phyloP scores from a whole-genome alignment of 37 sponge, comb jelly and placozoan genomes.

The Corticium candelabrum region DNA sequence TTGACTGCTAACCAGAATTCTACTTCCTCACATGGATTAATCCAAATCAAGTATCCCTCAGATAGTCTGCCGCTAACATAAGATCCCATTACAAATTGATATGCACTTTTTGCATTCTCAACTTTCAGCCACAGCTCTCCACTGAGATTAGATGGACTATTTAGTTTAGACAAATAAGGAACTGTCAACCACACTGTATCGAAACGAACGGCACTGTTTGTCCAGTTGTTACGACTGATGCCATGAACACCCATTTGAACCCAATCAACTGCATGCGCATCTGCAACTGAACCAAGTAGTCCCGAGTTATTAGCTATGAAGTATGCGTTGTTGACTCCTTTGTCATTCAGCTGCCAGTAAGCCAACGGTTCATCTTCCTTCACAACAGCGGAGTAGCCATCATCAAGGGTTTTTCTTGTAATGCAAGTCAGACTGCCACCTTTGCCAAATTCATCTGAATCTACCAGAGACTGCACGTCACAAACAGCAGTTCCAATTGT shows the following conservation, averaged over 20 bases:
- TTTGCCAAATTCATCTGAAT: background rate
- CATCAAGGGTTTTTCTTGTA: slow-evolving; percentile 34
- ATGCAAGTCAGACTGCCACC: slow-evolving; percentile 28
- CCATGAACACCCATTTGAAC: background rate
- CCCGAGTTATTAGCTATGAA: too few relatives aligned
- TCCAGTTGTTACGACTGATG: background rate
- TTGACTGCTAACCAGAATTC: slow-evolving; percentile 54
- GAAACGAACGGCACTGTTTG: background rate
- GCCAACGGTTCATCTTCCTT: slow-evolving; percentile 8
- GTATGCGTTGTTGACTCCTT: slow-evolving; percentile 9
- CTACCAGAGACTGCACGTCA: slow-evolving; percentile 18
- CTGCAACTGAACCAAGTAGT: background rate
- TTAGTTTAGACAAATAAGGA: slow-evolving; percentile 11
- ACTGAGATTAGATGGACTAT: slow-evolving; percentile 15
- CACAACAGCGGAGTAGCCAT: slow-evolving; percentile 68
- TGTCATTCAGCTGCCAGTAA: slow-evolving; percentile 53
- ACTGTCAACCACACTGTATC: slow-evolving; percentile 3
- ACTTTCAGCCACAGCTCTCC: slow-evolving; percentile 49
- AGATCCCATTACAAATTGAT: background rate
- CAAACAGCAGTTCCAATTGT: slow-evolving; percentile 69
- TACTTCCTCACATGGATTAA: slow-evolving; percentile 58
- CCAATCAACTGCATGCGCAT: background rate
- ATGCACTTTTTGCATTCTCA: background rate
- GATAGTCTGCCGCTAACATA: background rate
- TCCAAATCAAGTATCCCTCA: slow-evolving; percentile 38